Conservation (phyloP, 2,113 vertebrate species). For the Platichthys flesus region DNA sequence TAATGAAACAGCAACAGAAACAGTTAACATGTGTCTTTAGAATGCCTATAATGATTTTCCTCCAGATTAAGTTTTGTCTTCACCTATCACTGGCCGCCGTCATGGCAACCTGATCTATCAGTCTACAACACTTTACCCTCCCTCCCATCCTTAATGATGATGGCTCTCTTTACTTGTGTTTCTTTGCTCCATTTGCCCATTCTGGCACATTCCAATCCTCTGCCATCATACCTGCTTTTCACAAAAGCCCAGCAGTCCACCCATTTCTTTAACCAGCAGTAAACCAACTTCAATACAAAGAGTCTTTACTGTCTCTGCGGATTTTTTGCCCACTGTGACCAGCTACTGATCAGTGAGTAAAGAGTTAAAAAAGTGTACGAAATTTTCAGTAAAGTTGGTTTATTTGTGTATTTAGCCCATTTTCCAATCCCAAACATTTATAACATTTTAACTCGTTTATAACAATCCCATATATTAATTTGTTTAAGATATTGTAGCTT, state of each 20-base stretch:
- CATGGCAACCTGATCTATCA: constrained; percentile 4
- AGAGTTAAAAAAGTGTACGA: background rate
- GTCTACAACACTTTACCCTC: constrained; percentile 15
- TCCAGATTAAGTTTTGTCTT: too few species aligned
- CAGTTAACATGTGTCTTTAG: too few species aligned
- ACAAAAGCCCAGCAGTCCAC: constrained; percentile 44
- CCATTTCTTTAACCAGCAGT: constrained; percentile 49
- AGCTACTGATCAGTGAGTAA: constrained; percentile 31
- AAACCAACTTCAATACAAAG: constrained; percentile 72
- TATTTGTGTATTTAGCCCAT: constrained; percentile 15
- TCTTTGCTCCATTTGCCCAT: constrained; percentile 55
- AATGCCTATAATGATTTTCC: too few species aligned
- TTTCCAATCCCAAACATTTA: background rate
- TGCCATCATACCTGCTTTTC: constrained; percentile 79
- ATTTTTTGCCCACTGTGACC: constrained; percentile 34
- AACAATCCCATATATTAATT: background rate
- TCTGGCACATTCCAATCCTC: constrained; percentile 79
- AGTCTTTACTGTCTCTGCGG: constrained; percentile 48
- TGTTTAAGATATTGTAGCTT: constrained; percentile 6
- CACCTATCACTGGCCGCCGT: background rate
- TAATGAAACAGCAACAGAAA: background rate
- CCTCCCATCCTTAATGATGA: constrained; percentile 42
- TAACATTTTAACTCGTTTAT: background rate
- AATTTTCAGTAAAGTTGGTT: constrained; percentile 29
- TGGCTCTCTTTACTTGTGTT: constrained; percentile 33